Conservation (phyloP, 92 coral and sea anemone genomes). For the Phymanthus crucifer region DNA sequence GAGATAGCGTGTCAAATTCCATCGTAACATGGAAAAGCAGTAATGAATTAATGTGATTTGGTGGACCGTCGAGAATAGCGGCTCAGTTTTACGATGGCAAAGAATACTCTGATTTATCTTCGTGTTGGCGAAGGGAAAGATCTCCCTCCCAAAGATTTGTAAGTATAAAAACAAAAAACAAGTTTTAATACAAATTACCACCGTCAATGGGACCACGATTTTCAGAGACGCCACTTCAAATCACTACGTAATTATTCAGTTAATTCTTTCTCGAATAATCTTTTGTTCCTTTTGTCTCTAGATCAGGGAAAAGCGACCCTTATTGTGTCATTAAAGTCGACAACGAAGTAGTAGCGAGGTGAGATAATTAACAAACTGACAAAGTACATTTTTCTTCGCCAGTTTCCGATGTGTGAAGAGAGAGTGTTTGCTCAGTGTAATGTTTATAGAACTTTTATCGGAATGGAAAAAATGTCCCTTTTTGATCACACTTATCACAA, state of each 20-base stretch:
- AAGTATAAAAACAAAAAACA: conserved; percentile 43
- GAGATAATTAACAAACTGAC: neutral
- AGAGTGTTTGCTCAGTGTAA: neutral
- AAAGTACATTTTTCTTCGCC: neutral
- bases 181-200: neutral
- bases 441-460: no score
- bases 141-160: conserved; percentile 92
- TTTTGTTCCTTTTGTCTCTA: conserved; percentile 17
- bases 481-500: no score
- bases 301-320: conserved; percentile 95
- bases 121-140: conserved; percentile 91
- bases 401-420: neutral
- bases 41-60: neutral
- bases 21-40: neutral
- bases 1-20: conserved; percentile 22
- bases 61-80: neutral
- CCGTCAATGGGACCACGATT: neutral
- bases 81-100: conserved; percentile 50
- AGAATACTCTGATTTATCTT: conserved; percentile 67
- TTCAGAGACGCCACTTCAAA: neutral
- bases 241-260: neutral
- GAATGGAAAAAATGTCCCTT: no score
- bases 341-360: conserved; percentile 91
- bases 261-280: neutral
- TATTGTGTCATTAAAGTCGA: conserved; percentile 91